Conservation (phyloP, 2,113 vertebrate genomes). For the Telmatochromis bifrenatus region DNA sequence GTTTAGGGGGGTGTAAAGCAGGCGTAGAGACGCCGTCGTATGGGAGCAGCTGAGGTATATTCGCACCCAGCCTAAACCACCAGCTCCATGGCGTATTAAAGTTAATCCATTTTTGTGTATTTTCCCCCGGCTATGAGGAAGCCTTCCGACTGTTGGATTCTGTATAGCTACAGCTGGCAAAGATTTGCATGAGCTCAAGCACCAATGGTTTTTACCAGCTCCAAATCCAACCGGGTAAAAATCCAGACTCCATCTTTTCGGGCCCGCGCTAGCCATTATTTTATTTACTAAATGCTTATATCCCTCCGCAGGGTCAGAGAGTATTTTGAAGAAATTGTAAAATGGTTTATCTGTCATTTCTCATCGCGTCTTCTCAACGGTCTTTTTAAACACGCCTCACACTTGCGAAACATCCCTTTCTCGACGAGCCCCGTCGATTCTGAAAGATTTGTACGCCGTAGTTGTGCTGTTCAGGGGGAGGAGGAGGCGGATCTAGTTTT, state of each 20-base stretch:
- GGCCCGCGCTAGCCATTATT: constrained; percentile 46
- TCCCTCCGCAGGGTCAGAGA: constrained; percentile 77
- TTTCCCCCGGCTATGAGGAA: not conserved
- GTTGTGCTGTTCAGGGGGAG: not conserved
- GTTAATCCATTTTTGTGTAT: not conserved
- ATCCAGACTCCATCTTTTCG: constrained; percentile 40
- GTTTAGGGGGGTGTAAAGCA: not conserved
- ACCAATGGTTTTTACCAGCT: not conserved
- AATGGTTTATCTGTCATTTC: not conserved
- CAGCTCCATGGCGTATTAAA: not conserved
- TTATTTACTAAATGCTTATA: constrained; percentile 78
- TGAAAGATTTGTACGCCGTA: not conserved
- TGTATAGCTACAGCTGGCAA: not conserved
- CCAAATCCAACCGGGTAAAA: not conserved
- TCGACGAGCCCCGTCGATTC: not conserved
- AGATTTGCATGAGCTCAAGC: constrained; percentile 17
- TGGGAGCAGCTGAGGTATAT: not conserved
- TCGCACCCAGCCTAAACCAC: not conserved
- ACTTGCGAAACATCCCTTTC: not conserved
- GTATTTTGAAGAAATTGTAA: constrained; percentile 70
- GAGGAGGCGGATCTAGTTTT: constrained; percentile 57
- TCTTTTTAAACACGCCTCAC: not conserved
- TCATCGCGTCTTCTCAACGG: not conserved
- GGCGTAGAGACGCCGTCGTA: not conserved
- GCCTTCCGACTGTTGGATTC: not conserved